Evolutionary conservation across 2,888 invertebrate species (phyloP).

Genomic region (Eupithecia pulchellata): DNA sequence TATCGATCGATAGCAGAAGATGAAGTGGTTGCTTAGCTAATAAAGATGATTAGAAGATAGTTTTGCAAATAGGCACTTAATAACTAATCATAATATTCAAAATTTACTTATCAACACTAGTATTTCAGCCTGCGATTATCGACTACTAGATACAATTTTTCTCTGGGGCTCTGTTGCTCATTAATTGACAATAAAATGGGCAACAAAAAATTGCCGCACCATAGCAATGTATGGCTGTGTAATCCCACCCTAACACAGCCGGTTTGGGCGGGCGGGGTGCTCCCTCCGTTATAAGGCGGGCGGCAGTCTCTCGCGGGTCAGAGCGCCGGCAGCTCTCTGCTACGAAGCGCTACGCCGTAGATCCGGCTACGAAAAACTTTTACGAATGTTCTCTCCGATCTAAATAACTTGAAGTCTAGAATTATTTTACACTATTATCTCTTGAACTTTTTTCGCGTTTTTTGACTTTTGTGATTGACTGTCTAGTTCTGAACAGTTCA

Average conservation of each 20-base stretch:
- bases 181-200: neutral
- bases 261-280: conserved; percentile 45
- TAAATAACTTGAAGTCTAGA: neutral
- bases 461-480: conserved; percentile 39
- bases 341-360: conserved; percentile 58
- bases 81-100: neutral
- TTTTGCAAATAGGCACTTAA: neutral
- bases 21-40: too few species aligned
- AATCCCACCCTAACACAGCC: conserved; percentile 1
- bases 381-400: conserved; percentile 40
- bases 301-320: conserved; percentile 60
- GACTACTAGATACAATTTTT: neutral
- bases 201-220: neutral
- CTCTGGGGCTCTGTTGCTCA: neutral
- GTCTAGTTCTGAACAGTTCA: neutral
- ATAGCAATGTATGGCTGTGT: neutral
- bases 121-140: neutral
- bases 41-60: neutral
- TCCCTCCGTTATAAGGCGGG: conserved; percentile 66
- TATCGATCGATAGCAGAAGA: too few species aligned
- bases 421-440: neutral
- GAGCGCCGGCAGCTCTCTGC: conserved; percentile 68
- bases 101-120: neutral
- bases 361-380: conserved; percentile 62
- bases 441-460: conserved; percentile 32